A percentile compares a stretch with the other conserved stretches of the same genome.
These are phyloP conservation scores for Lophochroa leadbeateri DNA, from an alignment of 2,113 vertebrate genomes.

Conservation along the genomic window DNA sequence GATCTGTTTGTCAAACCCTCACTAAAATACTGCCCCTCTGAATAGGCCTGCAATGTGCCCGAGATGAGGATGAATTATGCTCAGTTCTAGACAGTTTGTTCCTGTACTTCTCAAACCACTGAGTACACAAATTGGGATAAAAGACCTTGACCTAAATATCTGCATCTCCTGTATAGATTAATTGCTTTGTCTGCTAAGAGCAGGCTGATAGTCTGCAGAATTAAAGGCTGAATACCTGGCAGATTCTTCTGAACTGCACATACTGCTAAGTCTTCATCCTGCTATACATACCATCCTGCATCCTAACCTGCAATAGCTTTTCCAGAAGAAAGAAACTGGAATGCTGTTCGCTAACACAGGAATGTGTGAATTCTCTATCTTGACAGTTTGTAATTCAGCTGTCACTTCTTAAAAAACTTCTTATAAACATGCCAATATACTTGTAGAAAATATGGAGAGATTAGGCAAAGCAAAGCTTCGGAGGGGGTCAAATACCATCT, in stretches of 20 bases:
- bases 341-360: background rate
- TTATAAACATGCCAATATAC: background rate
- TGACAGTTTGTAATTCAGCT: background rate
- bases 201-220: background rate
- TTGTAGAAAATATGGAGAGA: background rate
- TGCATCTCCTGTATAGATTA: background rate
- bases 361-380: background rate
- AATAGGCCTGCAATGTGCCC: background rate
- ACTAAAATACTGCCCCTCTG: background rate
- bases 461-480: background rate
- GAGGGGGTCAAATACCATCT: background rate
- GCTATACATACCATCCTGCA: background rate
- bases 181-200: background rate
- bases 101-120: background rate
- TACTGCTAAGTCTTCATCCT: background rate
- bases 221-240: background rate
- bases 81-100: background rate
- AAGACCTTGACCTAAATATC: background rate
- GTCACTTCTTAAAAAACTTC: background rate
- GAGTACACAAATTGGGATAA: background rate
- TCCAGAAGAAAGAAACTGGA: background rate
- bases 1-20: background rate
- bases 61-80: background rate
- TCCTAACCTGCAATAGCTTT: background rate
- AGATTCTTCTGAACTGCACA: background rate